Evolutionary conservation across 2,888 invertebrate species (phyloP).

Genomic region (Drosophila glabriapex): DNA sequence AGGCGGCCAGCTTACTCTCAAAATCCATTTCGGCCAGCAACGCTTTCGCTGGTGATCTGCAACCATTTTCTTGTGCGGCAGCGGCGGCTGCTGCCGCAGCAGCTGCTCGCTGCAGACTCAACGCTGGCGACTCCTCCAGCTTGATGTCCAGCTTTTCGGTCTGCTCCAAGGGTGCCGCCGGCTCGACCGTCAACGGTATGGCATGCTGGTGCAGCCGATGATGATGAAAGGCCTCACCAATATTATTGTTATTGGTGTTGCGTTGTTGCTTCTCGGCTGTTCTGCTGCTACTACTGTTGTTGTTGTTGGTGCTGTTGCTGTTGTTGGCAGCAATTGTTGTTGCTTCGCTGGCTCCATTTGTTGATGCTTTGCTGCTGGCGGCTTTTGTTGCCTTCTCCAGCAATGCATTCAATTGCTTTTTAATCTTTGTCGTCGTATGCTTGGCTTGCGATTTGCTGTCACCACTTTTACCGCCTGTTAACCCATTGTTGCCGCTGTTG

Average conservation of each 20-base stretch:
- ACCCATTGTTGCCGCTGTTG: slow-evolving; percentile 42
- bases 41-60: slow-evolving; percentile 36
- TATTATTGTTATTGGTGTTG: slow-evolving; percentile 48
- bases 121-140: slow-evolving; percentile 80
- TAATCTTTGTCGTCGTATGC: slow-evolving; percentile 83
- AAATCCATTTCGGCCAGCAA: slow-evolving; percentile 81
- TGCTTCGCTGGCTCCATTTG: slow-evolving; percentile 41
- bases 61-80: slow-evolving; percentile 45
- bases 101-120: slow-evolving; percentile 77
- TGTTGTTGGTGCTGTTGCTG: slow-evolving; percentile 28
- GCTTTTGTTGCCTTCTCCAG: slow-evolving; percentile 78
- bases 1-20: slow-evolving; percentile 84
- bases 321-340: slow-evolving; percentile 11
- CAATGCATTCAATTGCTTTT: slow-evolving; percentile 83
- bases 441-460: slow-evolving; percentile 80
- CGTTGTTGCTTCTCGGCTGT: slow-evolving; percentile 48
- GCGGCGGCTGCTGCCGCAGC: slow-evolving; percentile 57
- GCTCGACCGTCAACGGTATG: slow-evolving; percentile 82
- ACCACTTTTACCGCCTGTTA: slow-evolving; percentile 35
- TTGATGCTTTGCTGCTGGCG: slow-evolving; percentile 36
- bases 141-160: slow-evolving; percentile 83
- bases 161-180: slow-evolving; percentile 82
- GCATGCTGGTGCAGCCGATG: slow-evolving; percentile 81
- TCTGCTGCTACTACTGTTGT: slow-evolving; percentile 35
- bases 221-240: slow-evolving; percentile 50